Evolutionary conservation across 2,113 vertebrate genomes (phyloP).

Genomic region (Microcebus murinus): DNA sequence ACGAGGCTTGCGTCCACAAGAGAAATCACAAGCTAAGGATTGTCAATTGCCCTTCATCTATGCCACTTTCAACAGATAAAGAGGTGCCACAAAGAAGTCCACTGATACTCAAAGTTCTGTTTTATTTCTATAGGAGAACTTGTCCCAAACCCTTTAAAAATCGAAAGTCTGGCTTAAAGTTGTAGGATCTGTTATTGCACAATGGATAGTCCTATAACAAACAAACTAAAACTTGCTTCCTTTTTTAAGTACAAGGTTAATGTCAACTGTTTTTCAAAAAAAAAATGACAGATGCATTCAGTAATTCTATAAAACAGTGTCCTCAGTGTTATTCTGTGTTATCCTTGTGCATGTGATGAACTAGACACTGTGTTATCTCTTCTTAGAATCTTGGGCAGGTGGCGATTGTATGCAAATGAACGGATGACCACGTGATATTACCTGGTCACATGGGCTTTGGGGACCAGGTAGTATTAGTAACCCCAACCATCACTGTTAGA

Average conservation of each 20-base stretch:
- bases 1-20: not conserved
- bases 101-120: not conserved
- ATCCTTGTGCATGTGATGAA: not conserved
- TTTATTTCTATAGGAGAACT: not conserved
- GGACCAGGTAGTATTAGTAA: too few relatives aligned
- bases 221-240: not conserved
- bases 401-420: too few relatives aligned
- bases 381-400: too few relatives aligned
- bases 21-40: not conserved
- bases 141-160: not conserved
- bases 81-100: not conserved
- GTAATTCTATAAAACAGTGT: not conserved
- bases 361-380: not conserved
- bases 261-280: not conserved
- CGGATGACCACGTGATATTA: too few relatives aligned
- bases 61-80: not conserved
- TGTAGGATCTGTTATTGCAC: not conserved
- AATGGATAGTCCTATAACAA: not conserved
- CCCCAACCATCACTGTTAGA: not conserved
- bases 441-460: too few relatives aligned
- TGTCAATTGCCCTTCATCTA: not conserved
- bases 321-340: not conserved
- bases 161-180: not conserved
- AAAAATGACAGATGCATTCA: not conserved
- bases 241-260: not conserved